A percentile compares a stretch with the other conserved stretches of the same genome.
Conservation (phyloP, 2,888 invertebrate species). For the Thecocarcelia acutangulata region DNA sequence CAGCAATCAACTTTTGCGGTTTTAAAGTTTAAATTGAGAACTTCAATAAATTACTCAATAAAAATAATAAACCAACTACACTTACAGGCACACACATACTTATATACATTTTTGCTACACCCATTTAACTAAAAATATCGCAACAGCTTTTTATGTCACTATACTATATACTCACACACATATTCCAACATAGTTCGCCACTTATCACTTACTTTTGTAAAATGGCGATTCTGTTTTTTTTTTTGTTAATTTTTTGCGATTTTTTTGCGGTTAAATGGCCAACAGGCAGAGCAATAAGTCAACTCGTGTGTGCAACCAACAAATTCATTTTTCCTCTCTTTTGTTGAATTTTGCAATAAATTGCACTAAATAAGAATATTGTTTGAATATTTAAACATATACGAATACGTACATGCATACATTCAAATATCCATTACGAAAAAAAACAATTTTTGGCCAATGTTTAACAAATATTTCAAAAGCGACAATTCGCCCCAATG, state of each 20-base stretch:
- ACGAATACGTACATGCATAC: too few relatives aligned
- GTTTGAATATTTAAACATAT: slow-evolving; percentile 24
- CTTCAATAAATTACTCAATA: slow-evolving; percentile 14
- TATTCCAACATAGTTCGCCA: slow-evolving; percentile 8
- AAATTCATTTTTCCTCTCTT: slow-evolving; percentile 11
- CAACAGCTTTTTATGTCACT: not conserved
- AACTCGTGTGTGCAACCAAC: slow-evolving; percentile 49
- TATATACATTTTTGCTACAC: too few relatives aligned
- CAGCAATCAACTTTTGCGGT: not conserved
- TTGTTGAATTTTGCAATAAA: slow-evolving; percentile 45
- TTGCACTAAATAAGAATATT: slow-evolving; percentile 46
- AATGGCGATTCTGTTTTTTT: not conserved
- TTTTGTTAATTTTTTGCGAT: too few relatives aligned
- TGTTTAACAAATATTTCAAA: slow-evolving; percentile 1
- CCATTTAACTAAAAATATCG: not conserved
- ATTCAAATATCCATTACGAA: too few relatives aligned
- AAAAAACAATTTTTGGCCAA: not conserved
- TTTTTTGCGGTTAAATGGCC: slow-evolving; percentile 53
- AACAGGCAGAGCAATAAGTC: slow-evolving; percentile 57
- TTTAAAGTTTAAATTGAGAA: slow-evolving; percentile 14
- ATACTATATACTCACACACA: too few relatives aligned
- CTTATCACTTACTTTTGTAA: slow-evolving; percentile 32
- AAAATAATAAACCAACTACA: slow-evolving; percentile 6
- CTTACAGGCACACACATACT: not conserved
- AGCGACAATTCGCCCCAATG: not conserved